A percentile compares a stretch with the other conserved stretches of the same genome.
Conservation (phyloP, 1,140 invertebrate genomes). For the Cyclina sinensis region DNA sequence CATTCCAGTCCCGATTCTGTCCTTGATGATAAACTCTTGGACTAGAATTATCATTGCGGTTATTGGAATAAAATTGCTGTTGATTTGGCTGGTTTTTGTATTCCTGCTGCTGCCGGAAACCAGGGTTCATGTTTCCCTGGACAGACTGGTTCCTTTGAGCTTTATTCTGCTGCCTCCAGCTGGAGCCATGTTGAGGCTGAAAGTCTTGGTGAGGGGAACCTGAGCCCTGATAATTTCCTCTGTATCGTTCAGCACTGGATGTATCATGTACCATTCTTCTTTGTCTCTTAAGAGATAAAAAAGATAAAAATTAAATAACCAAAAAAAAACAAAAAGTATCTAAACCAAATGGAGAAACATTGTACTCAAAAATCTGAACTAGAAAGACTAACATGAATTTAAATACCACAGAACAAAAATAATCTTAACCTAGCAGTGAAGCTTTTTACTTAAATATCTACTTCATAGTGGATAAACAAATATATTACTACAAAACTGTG, state of each 20-base stretch:
- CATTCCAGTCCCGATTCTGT: neutral
- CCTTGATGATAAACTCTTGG: neutral
- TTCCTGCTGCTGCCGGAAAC: neutral
- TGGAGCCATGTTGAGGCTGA: neutral
- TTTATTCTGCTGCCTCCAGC: neutral
- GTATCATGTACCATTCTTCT: neutral
- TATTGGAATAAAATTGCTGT: neutral
- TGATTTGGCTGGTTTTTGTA: slow-evolving; percentile 18
- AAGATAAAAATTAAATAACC: neutral
- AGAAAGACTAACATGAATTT: too few relatives aligned
- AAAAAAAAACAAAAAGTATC: neutral
- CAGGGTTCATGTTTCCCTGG: neutral
- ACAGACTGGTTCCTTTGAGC: neutral
- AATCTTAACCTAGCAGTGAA: too few relatives aligned
- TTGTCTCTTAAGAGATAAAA: neutral
- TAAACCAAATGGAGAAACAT: neutral
- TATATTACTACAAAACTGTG: too few relatives aligned
- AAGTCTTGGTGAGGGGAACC: neutral
- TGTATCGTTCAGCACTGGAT: neutral
- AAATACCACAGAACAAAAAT: too few relatives aligned
- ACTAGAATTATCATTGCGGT: slow-evolving; percentile 52
- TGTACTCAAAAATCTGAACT: too few relatives aligned
- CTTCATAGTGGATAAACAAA: too few relatives aligned
- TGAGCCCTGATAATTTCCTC: neutral
- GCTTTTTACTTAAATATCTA: too few relatives aligned